phyloP scores from a whole-genome alignment of 2,797 vertebrate genomes.

The Hipposideros larvatus region DNA sequence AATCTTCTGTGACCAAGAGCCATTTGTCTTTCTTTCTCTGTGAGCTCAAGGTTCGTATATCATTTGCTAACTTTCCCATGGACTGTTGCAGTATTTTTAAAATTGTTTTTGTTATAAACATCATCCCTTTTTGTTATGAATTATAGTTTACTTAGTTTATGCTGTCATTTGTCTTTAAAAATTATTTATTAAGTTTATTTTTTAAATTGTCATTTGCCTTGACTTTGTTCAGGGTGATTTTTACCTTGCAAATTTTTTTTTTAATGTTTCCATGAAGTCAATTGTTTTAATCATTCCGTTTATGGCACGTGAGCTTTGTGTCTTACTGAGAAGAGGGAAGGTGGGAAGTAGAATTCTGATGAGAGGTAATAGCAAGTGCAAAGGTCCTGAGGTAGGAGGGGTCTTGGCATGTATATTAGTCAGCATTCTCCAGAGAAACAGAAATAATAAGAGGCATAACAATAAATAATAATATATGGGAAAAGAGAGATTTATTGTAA shows the following conservation, averaged over 20 bases:
- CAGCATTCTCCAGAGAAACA: not conserved
- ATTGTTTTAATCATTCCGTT: not conserved
- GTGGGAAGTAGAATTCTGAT: not conserved
- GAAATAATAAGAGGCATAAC: not conserved
- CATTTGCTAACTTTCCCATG: not conserved
- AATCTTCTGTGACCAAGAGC: not conserved
- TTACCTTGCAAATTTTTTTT: not conserved
- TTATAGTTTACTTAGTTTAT: not conserved
- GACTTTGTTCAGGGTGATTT: not conserved
- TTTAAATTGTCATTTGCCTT: not conserved
- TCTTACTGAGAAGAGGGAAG: not conserved
- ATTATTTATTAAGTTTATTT: not conserved
- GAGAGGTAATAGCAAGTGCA: not conserved
- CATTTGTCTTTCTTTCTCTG: not conserved
- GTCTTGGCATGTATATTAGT: not conserved
- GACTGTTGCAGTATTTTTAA: not conserved
- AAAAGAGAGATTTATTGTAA: not conserved
- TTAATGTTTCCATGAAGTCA: not conserved
- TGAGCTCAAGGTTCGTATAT: not conserved
- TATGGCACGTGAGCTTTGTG: not conserved
- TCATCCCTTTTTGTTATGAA: not conserved
- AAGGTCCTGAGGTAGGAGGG: not conserved
- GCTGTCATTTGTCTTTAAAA: not conserved
- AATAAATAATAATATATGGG: no score
- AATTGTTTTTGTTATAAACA: not conserved